Conservation (phyloP, 2,797 vertebrate genomes). For the Enteromius viviparus region DNA sequence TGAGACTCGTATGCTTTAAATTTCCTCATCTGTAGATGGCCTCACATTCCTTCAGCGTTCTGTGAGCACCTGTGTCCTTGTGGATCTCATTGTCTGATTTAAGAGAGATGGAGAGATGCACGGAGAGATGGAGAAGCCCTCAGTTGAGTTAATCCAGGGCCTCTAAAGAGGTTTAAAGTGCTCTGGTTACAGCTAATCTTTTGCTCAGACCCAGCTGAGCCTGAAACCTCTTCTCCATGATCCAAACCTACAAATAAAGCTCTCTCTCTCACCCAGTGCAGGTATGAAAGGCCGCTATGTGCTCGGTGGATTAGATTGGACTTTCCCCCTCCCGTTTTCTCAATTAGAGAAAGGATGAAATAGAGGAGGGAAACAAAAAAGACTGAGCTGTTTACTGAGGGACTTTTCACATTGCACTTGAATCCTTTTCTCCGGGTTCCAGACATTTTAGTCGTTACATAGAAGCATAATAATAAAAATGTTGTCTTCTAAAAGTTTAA, state of each 20-base stretch:
- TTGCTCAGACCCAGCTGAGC: slow-evolving; percentile 86
- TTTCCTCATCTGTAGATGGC: slow-evolving; percentile 38
- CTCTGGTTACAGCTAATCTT: slow-evolving; percentile 99
- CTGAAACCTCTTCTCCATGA: slow-evolving; percentile 83
- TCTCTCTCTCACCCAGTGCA: slow-evolving; percentile 75
- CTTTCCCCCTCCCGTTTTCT: slow-evolving; percentile 70
- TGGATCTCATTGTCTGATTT: slow-evolving; percentile 80
- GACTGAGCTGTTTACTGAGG: slow-evolving; percentile 78
- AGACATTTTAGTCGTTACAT: not conserved
- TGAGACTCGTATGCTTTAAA: slow-evolving; percentile 14
- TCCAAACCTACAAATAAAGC: slow-evolving; percentile 90
- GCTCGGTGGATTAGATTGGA: slow-evolving; percentile 84
- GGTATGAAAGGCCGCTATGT: slow-evolving; percentile 89
- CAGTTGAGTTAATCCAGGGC: slow-evolving; percentile 86
- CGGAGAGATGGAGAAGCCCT: slow-evolving; percentile 76
- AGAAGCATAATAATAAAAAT: not conserved
- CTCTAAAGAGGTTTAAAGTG: slow-evolving; percentile 93
- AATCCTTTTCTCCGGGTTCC: slow-evolving; percentile 4
- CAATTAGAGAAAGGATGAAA: slow-evolving; percentile 80
- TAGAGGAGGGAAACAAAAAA: slow-evolving; percentile 61
- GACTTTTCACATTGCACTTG: slow-evolving; percentile 64
- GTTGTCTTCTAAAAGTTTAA: not conserved
- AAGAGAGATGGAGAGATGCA: slow-evolving; percentile 73
- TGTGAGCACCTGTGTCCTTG: slow-evolving; percentile 81
- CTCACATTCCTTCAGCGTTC: slow-evolving; percentile 62